A percentile compares a stretch with the other conserved stretches of the same genome.
Evolutionary conservation across 2,888 invertebrate species (phyloP).

Genomic region (Agonopterix heracliana): DNA sequence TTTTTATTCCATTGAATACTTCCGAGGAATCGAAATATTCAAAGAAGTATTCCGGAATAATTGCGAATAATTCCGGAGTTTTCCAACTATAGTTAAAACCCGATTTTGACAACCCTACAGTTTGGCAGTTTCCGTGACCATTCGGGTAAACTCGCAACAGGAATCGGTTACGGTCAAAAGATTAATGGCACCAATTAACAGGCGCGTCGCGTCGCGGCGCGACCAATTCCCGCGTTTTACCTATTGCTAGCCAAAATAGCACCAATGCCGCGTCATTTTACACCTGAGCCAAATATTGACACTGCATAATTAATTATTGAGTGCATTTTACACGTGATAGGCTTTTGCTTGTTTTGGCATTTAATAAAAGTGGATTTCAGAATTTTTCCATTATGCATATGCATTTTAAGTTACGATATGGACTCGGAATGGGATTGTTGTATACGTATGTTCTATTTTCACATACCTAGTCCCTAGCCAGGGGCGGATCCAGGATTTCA

Average conservation of each 20-base stretch:
- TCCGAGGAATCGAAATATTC: too few species aligned
- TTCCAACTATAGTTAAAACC: too few species aligned
- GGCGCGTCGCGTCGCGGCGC: conserved; percentile 17
- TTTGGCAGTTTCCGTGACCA: conserved; percentile 15
- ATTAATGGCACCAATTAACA: conserved; percentile 60
- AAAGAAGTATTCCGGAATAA: too few species aligned
- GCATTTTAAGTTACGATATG: too few species aligned
- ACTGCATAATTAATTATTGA: conserved; percentile 32
- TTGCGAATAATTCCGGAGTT: too few species aligned
- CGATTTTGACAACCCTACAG: conserved; percentile 1
- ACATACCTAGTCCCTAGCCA: too few species aligned
- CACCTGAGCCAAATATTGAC: conserved; percentile 39
- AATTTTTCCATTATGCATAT: too few species aligned
- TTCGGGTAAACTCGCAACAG: conserved; percentile 14
- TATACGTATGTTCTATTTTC: too few species aligned
- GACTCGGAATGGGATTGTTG: too few species aligned
- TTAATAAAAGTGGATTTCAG: not conserved
- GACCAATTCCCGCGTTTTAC: conserved; percentile 42
- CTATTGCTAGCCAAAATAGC: conserved; percentile 32
- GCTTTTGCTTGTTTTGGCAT: conserved; percentile 1
- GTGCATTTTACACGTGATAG: conserved; percentile 9
- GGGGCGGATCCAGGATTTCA: too few species aligned
- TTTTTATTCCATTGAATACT: too few species aligned
- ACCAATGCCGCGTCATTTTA: conserved; percentile 27
- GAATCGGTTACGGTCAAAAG: conserved; percentile 46